These are phyloP conservation scores for Melangyna quadrimaculata DNA, from an alignment of 2,888 invertebrate species.

Conservation along the genomic window DNA sequence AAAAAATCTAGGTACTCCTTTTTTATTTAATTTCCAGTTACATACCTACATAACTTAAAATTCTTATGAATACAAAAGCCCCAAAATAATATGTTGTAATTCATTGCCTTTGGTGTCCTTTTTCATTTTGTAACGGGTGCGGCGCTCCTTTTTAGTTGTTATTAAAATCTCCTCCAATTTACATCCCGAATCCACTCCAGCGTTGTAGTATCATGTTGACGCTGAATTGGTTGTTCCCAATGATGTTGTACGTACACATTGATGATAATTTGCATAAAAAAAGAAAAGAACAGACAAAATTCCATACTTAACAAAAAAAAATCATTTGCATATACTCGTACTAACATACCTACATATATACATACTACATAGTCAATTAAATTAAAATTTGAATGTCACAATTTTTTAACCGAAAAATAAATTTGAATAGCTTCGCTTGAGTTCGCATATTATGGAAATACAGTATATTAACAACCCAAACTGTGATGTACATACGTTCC, in stretches of 20 bases:
- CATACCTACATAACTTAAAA: background rate
- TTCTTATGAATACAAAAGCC: slow-evolving; percentile 36
- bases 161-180: slow-evolving; percentile 65
- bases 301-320: slow-evolving; percentile 9
- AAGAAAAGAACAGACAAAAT: background rate
- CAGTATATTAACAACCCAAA: background rate
- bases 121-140: background rate
- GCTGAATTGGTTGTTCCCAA: slow-evolving; percentile 54
- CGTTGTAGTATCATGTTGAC: slow-evolving; percentile 51
- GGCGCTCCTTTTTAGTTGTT: slow-evolving; percentile 7
- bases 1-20: background rate
- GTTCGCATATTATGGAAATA: slow-evolving; percentile 31
- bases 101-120: slow-evolving; percentile 34
- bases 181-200: slow-evolving; percentile 58
- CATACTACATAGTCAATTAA: slow-evolving; percentile 65
- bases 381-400: slow-evolving; percentile 64
- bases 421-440: slow-evolving; percentile 1
- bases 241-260: slow-evolving; percentile 43
- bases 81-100: slow-evolving; percentile 23
- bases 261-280: slow-evolving; percentile 44
- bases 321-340: slow-evolving; percentile 59
- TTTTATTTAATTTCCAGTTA: background rate
- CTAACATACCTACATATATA: no score
- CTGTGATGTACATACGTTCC: no score
- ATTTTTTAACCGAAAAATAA: slow-evolving; percentile 36